Conservation (phyloP, 2,113 vertebrate genomes). For the Grus americana region DNA sequence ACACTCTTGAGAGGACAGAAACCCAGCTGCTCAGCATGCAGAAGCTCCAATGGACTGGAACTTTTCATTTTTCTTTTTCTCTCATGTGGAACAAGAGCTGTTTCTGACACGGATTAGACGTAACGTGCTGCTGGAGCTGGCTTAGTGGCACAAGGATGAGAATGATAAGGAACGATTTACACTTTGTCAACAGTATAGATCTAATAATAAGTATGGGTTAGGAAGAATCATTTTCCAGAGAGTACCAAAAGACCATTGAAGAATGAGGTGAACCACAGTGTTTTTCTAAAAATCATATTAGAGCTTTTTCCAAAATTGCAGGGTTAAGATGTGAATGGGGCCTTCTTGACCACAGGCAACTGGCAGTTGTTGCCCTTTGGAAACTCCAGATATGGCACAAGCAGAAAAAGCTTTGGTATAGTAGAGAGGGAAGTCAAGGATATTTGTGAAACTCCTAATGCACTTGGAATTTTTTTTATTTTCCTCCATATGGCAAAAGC, state of each 20-base stretch:
- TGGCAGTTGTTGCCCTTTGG: not conserved
- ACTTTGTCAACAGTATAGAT: accelerated
- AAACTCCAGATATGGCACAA: not conserved
- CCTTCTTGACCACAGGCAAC: not conserved
- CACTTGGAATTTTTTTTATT: accelerated
- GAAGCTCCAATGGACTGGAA: not conserved
- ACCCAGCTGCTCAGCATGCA: not conserved
- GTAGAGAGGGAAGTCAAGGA: not conserved
- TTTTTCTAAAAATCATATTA: not conserved
- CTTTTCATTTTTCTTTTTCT: not conserved
- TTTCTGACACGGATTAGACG: not conserved
- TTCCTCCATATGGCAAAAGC: not conserved
- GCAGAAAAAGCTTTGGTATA: accelerated
- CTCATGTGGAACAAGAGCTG: not conserved
- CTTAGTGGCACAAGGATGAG: not conserved
- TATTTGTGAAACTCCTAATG: not conserved
- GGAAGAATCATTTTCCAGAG: not conserved
- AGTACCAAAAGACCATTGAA: not conserved
- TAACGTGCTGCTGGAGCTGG: not conserved
- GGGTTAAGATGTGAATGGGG: accelerated
- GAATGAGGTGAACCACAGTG: not conserved
- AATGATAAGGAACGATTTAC: not conserved
- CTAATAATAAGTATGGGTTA: accelerated
- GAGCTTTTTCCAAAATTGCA: not conserved
- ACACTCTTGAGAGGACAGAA: not conserved